These are phyloP conservation scores for Hylaea fasciaria DNA, from an alignment of 2,888 invertebrate species.

Conservation along the genomic window DNA sequence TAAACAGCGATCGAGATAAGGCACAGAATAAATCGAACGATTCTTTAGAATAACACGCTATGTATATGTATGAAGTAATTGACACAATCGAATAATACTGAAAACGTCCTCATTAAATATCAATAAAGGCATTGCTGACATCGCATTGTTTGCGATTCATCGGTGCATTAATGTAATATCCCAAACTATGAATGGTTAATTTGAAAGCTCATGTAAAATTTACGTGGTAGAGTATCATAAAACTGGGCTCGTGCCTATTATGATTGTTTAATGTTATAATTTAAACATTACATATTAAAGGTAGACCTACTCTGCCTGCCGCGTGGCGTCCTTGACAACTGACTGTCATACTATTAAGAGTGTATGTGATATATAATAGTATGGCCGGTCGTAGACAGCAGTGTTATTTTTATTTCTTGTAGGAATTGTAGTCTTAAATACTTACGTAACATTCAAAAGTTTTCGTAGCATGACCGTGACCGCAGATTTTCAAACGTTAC, in stretches of 20 bases:
- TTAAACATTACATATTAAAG: slow-evolving; percentile 7
- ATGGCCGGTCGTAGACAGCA: slow-evolving; percentile 9
- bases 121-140: slow-evolving; percentile 15
- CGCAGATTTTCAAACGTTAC: slow-evolving; percentile 22
- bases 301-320: slow-evolving; percentile 35
- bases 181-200: slow-evolving; percentile 16
- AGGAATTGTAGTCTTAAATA: slow-evolving; percentile 7
- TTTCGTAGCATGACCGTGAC: slow-evolving; percentile 22
- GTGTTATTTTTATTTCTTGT: slow-evolving; percentile 15
- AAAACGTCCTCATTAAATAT: slow-evolving; percentile 29
- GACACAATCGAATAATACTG: slow-evolving; percentile 33
- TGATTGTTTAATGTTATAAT: background rate
- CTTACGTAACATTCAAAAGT: slow-evolving; percentile 25
- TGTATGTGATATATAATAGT: slow-evolving; percentile 2
- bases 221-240: background rate
- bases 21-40: slow-evolving; percentile 27
- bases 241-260: background rate
- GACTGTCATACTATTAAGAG: slow-evolving; percentile 25
- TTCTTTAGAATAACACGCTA: slow-evolving; percentile 19
- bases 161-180: slow-evolving; percentile 11
- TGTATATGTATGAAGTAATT: slow-evolving; percentile 27
- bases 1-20: slow-evolving; percentile 34
- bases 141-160: slow-evolving; percentile 18
- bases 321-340: slow-evolving; percentile 41
- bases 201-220: slow-evolving; percentile 18